phyloP scores from a whole-genome alignment of 1,140 invertebrate species.

The Neodiprion pinetum region DNA sequence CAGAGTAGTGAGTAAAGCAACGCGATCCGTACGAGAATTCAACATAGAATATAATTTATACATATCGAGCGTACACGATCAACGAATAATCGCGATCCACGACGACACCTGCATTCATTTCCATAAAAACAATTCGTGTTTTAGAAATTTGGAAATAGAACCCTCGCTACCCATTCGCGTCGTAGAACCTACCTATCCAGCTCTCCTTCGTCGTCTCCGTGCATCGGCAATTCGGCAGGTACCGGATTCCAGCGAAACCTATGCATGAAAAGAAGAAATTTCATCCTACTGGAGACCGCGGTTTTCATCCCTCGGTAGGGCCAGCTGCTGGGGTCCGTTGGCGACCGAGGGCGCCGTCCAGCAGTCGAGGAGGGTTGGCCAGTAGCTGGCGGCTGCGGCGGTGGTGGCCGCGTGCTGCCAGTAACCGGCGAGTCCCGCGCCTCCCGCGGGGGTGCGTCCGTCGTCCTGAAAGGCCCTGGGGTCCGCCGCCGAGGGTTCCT shows the following conservation, averaged over 20 bases:
- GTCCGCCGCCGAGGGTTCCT: constrained; percentile 52
- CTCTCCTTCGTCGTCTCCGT: no score
- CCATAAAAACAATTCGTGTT: no score
- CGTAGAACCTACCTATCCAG: no score
- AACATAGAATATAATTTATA: no score
- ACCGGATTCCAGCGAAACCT: no score
- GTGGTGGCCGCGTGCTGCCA: constrained; percentile 54
- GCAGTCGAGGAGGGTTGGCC: constrained; percentile 56
- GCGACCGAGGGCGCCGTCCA: constrained; percentile 55
- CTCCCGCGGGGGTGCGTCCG: constrained; percentile 12
- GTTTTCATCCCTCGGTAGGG: constrained; percentile 52
- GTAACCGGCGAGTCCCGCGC: constrained; percentile 50
- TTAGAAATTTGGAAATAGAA: no score
- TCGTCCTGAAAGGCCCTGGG: constrained; percentile 50
- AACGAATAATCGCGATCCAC: no score
- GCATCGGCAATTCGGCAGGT: no score
- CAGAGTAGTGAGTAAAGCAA: constrained; percentile 50
- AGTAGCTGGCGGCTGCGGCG: constrained; percentile 46
- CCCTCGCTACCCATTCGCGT: no score
- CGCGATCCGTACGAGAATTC: constrained; percentile 32
- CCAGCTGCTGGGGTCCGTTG: constrained; percentile 42
- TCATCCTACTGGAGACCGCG: constrained; percentile 33
- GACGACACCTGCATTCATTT: no score
- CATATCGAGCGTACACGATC: no score
- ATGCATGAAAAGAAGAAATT: background rate